A percentile compares a stretch with the other conserved stretches of the same genome.
Conservation (phyloP, 2,888 invertebrate species). For the Malthinus flaveolus region DNA sequence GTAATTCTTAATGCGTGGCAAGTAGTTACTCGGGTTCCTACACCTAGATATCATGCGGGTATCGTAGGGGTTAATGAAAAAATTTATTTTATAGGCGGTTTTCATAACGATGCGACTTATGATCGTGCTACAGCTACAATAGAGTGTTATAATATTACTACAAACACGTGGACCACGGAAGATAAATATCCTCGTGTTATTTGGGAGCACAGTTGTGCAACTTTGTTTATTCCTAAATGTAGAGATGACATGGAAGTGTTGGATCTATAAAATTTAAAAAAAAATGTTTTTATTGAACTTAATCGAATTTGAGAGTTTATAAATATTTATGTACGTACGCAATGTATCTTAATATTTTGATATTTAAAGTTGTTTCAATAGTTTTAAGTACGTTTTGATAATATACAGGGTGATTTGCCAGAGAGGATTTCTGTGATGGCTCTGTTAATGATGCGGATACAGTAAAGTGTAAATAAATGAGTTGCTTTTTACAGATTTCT, state of each 20-base stretch:
- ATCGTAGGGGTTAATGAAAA: conserved; percentile 64
- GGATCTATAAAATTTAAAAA: conserved; percentile 29
- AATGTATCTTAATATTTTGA: too few species aligned
- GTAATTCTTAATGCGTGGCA: conserved; percentile 62
- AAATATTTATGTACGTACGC: too few species aligned
- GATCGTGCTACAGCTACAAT: conserved; percentile 68
- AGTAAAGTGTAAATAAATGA: too few species aligned
- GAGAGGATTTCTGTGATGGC: too few species aligned
- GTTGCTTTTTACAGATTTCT: too few species aligned
- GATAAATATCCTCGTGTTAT: conserved; percentile 68
- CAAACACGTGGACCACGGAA: conserved; percentile 63
- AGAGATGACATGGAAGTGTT: conserved; percentile 58
- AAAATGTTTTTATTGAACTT: background rate
- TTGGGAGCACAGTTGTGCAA: conserved; percentile 72
- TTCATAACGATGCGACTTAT: conserved; percentile 68
- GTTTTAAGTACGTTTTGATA: too few species aligned
- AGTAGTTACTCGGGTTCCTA: conserved; percentile 64
- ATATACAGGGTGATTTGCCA: too few species aligned
- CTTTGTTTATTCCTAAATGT: conserved; percentile 67
- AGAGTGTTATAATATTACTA: conserved; percentile 67
- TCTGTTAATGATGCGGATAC: too few species aligned
- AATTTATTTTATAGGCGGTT: conserved; percentile 72
- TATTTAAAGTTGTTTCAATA: too few species aligned
- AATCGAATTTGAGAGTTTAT: background rate
- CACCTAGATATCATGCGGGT: conserved; percentile 70